Evolutionary conservation across 2,797 vertebrate genomes (phyloP), one percentile per base, ranked within the genome.

Genomic region (Picus viridis): DNA sequence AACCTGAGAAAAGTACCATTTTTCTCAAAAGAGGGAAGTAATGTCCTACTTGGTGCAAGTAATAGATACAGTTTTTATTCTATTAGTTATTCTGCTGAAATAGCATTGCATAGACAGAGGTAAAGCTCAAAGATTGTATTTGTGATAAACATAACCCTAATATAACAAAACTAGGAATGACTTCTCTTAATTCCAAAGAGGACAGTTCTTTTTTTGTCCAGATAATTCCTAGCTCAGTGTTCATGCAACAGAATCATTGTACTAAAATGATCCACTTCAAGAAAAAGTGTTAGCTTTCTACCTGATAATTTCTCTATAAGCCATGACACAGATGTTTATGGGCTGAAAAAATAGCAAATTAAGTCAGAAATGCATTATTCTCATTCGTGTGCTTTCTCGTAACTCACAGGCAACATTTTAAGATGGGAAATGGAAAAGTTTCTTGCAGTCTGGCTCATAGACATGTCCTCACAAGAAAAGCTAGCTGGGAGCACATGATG

Each of bases 361-460:
- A 94, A 95, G 95, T 94, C 93, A 94, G 86, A 96, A 90, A 63
- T 94, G 97, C 91, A 89, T 95, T 97, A 24, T 95, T 94, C 67
- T 36, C 47, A 22, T 76, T 90, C n/a, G 8, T 59, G 51, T 80
- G 47, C 51, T 13, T 41, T 9, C 30, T 89, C 12, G 63, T 79
- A 85, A 88, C 57, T 85, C 34, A 49, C 2, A 30, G 70, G 54
- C 63, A 73, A 26, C 26, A 4, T n/a, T 89, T 86, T 67, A 86
- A 63, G 43, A 57, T 56, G 59, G 54, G 27, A 84, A 83, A 36
- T 51, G 22, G 39, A 30, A 61, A 85, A 67, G n/a, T 34, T n/a
- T 56, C 23, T 27, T 63, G 23, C n/a, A 56, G 81, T 53, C 54
- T 63, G 70, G 36, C 51, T 89, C 8, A 9, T 0, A 77, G 57